Evolutionary conservation across 2,113 vertebrate genomes (phyloP), one percentile per base, ranked within the genome.

Genomic region (Glareola pratincola): DNA sequence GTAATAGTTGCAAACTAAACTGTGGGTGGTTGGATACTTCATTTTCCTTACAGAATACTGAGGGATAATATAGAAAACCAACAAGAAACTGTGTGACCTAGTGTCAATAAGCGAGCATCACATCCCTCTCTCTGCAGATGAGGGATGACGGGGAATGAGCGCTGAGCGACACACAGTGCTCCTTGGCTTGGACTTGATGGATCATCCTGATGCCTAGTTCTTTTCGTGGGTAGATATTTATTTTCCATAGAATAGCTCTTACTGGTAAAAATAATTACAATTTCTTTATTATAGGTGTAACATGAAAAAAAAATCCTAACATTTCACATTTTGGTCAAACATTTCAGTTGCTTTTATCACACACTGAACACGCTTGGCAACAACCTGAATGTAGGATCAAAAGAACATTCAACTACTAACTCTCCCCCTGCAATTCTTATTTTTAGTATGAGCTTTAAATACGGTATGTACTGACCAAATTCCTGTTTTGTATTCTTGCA

Each of bases 81-180:
- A 11, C 15, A 29, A 57, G n/a, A 47, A 5, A 34, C n/a, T 39
- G 12, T 63, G 37, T 89, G 56, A 21, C 23, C 48, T 74, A 32
- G 9, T 48, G 14, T 51, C 43, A 82, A 0, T 14, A 47, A 63
- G 26, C 0, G 1, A 83, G 26, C 12, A 9, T 27, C n/a, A 75
- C 10, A 48, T 45, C 29, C 19, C 7, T 2, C 26, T 62, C 34
- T 22, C 47, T 29, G 23, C 27, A 26, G 34, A 43, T 4, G 4
- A 93, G 15, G 36, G 4, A 3, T 14, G 11, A 84, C 0, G 0
- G 17, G 74, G 24, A 81, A 14, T 47, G 18, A 89, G 22, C 47
- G 36, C 22, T 0, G 0, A 56, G 6, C 0, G 4, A 64, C 21
- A n/a, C 26, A 34, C 19, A 60, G 9, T 30, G 5, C 9, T 89